A percentile compares a stretch with the other conserved stretches of the same genome.
These are phyloP conservation scores for Lacerta agilis DNA, from an alignment of 2,797 vertebrate genomes.

Conservation along the genomic window DNA sequence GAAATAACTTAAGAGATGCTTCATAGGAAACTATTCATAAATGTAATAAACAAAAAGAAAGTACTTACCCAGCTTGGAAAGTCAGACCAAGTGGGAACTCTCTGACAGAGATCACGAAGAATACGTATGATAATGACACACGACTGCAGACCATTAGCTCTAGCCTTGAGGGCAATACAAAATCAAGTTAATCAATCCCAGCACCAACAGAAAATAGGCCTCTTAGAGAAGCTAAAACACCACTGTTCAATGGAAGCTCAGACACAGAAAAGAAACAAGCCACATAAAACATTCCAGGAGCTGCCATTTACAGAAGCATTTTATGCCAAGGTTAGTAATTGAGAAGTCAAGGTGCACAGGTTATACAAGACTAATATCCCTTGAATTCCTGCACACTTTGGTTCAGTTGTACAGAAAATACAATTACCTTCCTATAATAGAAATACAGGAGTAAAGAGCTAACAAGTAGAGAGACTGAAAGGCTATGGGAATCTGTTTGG, in stretches of 20 bases:
- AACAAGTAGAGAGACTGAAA: conserved; percentile 93
- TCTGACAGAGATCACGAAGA: conserved; percentile 95
- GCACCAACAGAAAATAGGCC: conserved; percentile 67
- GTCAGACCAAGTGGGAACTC: conserved; percentile 95
- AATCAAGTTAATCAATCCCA: conserved; percentile 83
- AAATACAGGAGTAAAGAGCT: conserved; percentile 82
- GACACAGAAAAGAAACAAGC: conserved; percentile 78
- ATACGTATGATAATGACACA: conserved; percentile 98
- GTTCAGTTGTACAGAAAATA: conserved; percentile 77
- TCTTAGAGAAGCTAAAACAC: conserved; percentile 89
- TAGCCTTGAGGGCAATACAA: conserved; percentile 94
- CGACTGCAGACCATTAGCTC: conserved; percentile 98
- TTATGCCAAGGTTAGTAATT: conserved; percentile 94
- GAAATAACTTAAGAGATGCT: no score
- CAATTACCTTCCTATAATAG: conserved; percentile 77
- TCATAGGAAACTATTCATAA: no score
- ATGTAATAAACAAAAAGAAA: background rate
- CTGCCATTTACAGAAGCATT: conserved; percentile 98
- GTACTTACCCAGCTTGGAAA: conserved; percentile 97
- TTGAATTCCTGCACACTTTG: conserved; percentile 94
- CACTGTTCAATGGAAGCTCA: conserved; percentile 97
- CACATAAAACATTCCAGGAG: conserved; percentile 83
- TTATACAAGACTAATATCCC: conserved; percentile 89
- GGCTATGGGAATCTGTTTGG: conserved; percentile 91
- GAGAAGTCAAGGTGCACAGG: conserved; percentile 94